Conservation (phyloP, 2,797 vertebrate species). For the Decapterus maruadsi region DNA sequence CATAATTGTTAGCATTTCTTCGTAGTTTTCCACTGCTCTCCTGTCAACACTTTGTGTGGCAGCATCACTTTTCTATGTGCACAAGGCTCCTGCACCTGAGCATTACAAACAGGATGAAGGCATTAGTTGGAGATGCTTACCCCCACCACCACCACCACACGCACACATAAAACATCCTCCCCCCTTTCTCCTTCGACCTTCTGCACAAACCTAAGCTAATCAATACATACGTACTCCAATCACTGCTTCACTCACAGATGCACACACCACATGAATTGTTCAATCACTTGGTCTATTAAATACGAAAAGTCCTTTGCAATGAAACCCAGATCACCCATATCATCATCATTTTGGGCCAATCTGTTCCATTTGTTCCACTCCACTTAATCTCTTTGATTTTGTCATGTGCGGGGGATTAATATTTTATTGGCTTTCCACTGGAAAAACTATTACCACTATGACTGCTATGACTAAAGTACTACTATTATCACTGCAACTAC, state of each 20-base stretch:
- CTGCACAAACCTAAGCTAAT: slow-evolving; percentile 40
- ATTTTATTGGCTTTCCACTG: slow-evolving; percentile 13
- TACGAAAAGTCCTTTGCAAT: slow-evolving; percentile 42
- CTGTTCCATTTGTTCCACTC: slow-evolving; percentile 39
- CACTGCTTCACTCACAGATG: slow-evolving; percentile 17
- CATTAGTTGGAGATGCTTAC: slow-evolving; percentile 15
- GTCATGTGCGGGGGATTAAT: slow-evolving; percentile 2
- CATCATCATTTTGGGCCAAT: slow-evolving; percentile 51
- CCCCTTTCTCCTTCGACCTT: slow-evolving; percentile 19
- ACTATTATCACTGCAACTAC: neutral
- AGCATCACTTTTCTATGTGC: slow-evolving; percentile 17
- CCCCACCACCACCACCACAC: neutral
- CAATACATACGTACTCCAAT: slow-evolving; percentile 36
- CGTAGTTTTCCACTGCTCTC: slow-evolving; percentile 28
- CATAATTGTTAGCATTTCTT: slow-evolving; percentile 46
- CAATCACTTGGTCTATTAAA: slow-evolving; percentile 46
- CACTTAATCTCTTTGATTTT: slow-evolving; percentile 41
- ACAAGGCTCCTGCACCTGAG: slow-evolving; percentile 28
- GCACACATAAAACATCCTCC: neutral
- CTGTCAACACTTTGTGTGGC: slow-evolving; percentile 32
- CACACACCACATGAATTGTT: slow-evolving; percentile 11
- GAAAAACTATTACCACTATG: neutral
- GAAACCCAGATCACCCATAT: slow-evolving; percentile 34
- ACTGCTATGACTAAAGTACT: neutral
- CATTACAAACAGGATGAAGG: slow-evolving; percentile 27